A percentile compares a stretch with the other conserved stretches of the same genome.
phyloP scores from a whole-genome alignment of 2,113 vertebrate genomes.

The Brachionichthys hirsutus region DNA sequence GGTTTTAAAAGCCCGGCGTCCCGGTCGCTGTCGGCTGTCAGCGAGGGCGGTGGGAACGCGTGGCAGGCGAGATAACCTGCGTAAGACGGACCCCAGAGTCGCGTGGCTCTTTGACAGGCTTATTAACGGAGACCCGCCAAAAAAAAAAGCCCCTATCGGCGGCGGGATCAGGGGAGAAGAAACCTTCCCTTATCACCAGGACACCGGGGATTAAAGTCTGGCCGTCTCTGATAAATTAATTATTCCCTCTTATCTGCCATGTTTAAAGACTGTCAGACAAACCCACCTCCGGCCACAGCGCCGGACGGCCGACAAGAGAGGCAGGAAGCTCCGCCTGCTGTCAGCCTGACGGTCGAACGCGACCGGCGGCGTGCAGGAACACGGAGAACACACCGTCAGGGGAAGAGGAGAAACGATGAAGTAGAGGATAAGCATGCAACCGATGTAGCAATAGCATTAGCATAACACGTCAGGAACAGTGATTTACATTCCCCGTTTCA shows the following conservation, averaged over 20 bases:
- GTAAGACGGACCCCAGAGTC: conserved; percentile 64
- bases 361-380: too few relatives aligned
- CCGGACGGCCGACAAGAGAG: conserved; percentile 37
- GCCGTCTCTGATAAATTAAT: conserved; percentile 79
- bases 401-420: too few relatives aligned
- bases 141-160: conserved; percentile 67
- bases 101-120: conserved; percentile 76
- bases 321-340: conserved; percentile 25
- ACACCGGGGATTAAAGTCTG: conserved; percentile 80
- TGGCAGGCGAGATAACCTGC: conserved; percentile 75
- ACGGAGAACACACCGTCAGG: too few relatives aligned
- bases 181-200: conserved; percentile 76
- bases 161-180: conserved; percentile 71
- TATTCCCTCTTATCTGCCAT: conserved; percentile 77
- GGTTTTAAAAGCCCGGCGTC: conserved; percentile 72
- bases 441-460: too few relatives aligned
- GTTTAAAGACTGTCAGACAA: conserved; percentile 75
- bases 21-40: conserved; percentile 54
- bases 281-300: conserved; percentile 59
- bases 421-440: too few relatives aligned
- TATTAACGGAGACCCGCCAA: conserved; percentile 75
- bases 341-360: too few relatives aligned
- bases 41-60: conserved; percentile 73
- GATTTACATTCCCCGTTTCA: too few relatives aligned
- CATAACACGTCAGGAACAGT: too few relatives aligned